Conservation (phyloP, 2,797 vertebrate genomes). For the Syngnathus rostellatus region DNA sequence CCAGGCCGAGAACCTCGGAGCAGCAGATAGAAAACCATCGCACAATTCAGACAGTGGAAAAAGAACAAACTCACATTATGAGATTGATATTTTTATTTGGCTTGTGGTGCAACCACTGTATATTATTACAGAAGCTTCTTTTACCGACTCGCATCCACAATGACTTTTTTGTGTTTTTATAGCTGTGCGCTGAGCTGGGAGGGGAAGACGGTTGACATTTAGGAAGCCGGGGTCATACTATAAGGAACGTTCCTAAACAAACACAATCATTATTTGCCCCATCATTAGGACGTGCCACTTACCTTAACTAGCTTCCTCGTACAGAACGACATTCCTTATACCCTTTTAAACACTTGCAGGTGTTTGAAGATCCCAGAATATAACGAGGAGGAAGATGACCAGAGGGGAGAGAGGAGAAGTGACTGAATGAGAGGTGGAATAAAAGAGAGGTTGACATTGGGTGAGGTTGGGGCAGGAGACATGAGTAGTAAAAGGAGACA, state of each 20-base stretch:
- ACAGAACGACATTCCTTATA: slow-evolving; percentile 35
- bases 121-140: slow-evolving; percentile 30
- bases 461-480: slow-evolving; percentile 35
- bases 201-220: slow-evolving; percentile 24
- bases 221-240: not conserved
- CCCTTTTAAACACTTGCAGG: slow-evolving; percentile 40
- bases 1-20: slow-evolving; percentile 59
- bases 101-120: slow-evolving; percentile 46
- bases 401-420: slow-evolving; percentile 6
- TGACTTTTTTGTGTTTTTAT: not conserved
- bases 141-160: not conserved
- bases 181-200: slow-evolving; percentile 19
- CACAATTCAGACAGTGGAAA: slow-evolving; percentile 44
- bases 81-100: slow-evolving; percentile 57
- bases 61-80: slow-evolving; percentile 21
- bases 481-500: slow-evolving; percentile 37
- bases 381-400: slow-evolving; percentile 20
- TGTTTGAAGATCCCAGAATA: slow-evolving; percentile 52
- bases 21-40: slow-evolving; percentile 52
- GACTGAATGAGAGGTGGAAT: slow-evolving; percentile 13
- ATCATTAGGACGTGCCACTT: slow-evolving; percentile 56
- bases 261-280: slow-evolving; percentile 39
- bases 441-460: slow-evolving; percentile 34
- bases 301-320: slow-evolving; percentile 58
- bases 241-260: slow-evolving; percentile 17